Evolutionary conservation across 2,888 invertebrate genomes (phyloP).

Genomic region (Germaria angustata): DNA sequence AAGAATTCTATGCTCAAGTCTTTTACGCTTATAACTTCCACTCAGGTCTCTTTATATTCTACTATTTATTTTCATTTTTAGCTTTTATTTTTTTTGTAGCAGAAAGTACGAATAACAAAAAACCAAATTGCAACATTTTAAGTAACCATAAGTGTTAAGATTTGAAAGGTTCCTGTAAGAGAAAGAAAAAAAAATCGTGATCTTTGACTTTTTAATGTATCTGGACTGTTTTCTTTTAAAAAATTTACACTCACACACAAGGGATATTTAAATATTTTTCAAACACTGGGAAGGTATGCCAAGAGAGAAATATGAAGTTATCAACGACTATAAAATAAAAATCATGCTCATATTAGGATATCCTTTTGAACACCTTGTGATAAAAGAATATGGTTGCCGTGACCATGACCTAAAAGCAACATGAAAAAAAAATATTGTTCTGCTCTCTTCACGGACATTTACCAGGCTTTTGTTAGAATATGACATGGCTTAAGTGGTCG

Average conservation of each 20-base stretch:
- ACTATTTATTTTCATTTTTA: constrained; percentile 29
- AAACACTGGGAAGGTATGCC: constrained; percentile 10
- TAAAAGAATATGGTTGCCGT: no score
- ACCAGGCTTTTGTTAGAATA: no score
- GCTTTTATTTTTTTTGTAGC: constrained; percentile 4
- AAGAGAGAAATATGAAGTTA: neutral
- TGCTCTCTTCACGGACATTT: no score
- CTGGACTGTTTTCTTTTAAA: constrained; percentile 36
- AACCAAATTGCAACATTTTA: constrained; percentile 63
- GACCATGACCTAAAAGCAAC: no score
- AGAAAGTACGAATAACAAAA: constrained; percentile 15
- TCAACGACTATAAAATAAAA: no score
- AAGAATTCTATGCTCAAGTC: constrained; percentile 68
- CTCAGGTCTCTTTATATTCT: constrained; percentile 62
- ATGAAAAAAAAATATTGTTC: no score
- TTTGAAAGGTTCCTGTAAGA: constrained; percentile 57
- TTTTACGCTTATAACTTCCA: constrained; percentile 74
- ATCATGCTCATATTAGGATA: no score
- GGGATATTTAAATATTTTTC: constrained; percentile 29
- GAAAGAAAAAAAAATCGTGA: constrained; percentile 73
- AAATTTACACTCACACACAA: constrained; percentile 31
- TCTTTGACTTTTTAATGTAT: constrained; percentile 68
- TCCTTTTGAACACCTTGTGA: no score
- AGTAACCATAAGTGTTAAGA: constrained; percentile 65
- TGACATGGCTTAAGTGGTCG: no score